Conservation (phyloP, 2,797 vertebrate species). For the Spheniscus humboldti region DNA sequence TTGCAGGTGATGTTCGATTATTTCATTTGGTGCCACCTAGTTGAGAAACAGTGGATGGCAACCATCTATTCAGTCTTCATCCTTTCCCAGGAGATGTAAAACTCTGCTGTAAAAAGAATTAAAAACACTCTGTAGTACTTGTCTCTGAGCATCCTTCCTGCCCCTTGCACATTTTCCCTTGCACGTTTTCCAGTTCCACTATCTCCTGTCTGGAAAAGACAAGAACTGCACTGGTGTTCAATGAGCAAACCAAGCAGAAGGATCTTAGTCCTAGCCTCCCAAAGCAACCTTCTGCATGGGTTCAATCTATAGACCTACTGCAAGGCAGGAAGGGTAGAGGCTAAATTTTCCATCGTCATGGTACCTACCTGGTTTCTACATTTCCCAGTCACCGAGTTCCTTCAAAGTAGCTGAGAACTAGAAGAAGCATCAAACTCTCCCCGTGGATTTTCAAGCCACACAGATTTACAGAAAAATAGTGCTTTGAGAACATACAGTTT, state of each 20-base stretch:
- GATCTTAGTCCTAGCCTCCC: not conserved
- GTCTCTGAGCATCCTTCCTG: not conserved
- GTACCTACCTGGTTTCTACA: not conserved
- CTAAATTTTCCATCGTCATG: not conserved
- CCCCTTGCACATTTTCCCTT: not conserved
- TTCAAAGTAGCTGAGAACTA: not conserved
- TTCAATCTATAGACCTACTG: not conserved
- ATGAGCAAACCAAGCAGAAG: not conserved
- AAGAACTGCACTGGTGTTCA: not conserved
- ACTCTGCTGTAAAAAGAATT: not conserved
- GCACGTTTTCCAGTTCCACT: not conserved
- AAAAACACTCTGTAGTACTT: not conserved
- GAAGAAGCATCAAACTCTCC: not conserved
- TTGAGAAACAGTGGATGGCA: not conserved
- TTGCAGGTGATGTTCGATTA: not conserved
- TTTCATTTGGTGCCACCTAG: conserved; percentile 40
- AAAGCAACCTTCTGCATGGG: not conserved
- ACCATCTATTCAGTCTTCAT: not conserved
- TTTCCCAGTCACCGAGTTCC: not conserved
- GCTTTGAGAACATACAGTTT: not conserved
- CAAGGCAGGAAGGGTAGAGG: not conserved
- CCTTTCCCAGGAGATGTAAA: not conserved
- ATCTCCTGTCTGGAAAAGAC: not conserved
- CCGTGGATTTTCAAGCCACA: not conserved
- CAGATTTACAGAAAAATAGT: not conserved